These are phyloP conservation scores for Nesospiza acunhae DNA, from an alignment of 2,113 vertebrate genomes.

Conservation along the genomic window DNA sequence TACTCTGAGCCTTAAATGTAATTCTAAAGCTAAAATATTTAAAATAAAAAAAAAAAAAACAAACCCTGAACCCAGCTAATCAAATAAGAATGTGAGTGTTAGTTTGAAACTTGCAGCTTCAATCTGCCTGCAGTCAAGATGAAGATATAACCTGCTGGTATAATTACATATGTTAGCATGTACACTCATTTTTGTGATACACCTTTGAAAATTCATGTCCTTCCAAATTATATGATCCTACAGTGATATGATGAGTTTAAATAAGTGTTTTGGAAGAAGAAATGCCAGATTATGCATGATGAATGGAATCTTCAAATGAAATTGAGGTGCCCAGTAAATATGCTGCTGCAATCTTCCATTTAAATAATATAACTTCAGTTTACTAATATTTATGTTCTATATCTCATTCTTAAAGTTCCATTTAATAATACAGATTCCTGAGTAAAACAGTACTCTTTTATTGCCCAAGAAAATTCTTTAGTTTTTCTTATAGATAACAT, in stretches of 20 bases:
- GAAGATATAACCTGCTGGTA: neutral
- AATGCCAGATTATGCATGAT: neutral
- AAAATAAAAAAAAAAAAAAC: neutral
- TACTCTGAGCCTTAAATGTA: neutral
- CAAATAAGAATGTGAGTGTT: neutral
- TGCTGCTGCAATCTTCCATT: neutral
- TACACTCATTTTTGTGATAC: neutral
- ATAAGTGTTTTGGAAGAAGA: neutral
- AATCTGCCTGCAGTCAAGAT: neutral
- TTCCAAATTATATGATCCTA: neutral
- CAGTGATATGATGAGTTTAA: neutral
- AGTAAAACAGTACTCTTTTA: neutral
- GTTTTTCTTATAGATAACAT: neutral
- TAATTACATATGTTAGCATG: neutral
- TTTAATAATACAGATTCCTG: neutral
- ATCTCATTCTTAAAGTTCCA: neutral
- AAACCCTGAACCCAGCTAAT: fast-evolving
- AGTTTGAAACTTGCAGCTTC: neutral
- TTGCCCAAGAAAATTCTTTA: neutral
- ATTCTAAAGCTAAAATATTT: neutral
- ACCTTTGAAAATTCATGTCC: neutral
- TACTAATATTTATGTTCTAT: neutral
- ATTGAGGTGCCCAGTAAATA: neutral
- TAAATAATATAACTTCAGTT: neutral
- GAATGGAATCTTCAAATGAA: neutral